Conservation (phyloP, 2,113 vertebrate species). For the Trachemys scripta region DNA sequence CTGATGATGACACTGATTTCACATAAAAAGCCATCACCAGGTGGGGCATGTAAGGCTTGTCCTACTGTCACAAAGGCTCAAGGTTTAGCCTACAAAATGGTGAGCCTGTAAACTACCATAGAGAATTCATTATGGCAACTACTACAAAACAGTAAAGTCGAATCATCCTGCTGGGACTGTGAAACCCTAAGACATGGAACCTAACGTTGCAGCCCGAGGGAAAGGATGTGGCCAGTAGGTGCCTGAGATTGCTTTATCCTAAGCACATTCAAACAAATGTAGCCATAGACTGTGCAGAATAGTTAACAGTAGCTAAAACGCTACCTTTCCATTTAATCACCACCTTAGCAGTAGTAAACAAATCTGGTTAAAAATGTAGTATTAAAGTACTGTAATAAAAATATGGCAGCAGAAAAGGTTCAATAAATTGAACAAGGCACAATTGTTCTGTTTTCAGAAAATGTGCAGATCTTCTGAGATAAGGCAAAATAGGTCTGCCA, state of each 20-base stretch:
- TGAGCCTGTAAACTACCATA: neutral
- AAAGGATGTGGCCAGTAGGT: neutral
- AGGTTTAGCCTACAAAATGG: too few relatives aligned
- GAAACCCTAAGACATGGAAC: neutral
- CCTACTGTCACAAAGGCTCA: too few relatives aligned
- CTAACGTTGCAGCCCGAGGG: neutral
- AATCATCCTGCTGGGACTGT: neutral
- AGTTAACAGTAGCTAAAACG: conserved; percentile 98
- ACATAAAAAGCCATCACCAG: too few relatives aligned
- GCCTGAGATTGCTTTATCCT: conserved; percentile 10
- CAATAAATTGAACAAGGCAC: conserved; percentile 92
- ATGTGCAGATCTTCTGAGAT: conserved; percentile 51
- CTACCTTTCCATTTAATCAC: conserved; percentile 91
- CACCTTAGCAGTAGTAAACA: conserved; percentile 91
- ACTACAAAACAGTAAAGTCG: neutral
- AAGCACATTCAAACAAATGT: neutral
- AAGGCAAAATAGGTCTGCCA: conserved; percentile 63
- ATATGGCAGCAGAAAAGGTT: conserved; percentile 86
- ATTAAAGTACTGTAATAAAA: conserved; percentile 88
- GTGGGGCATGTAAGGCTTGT: neutral
- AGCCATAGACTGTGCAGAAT: conserved; percentile 60
- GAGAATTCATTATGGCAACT: neutral
- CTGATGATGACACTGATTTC: too few relatives aligned
- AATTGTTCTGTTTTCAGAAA: conserved; percentile 78
- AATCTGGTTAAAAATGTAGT: conserved; percentile 85